Base-by-base conservation (phyloP, 2,888 invertebrate genomes). In the Agriopis marginaria region DNA sequence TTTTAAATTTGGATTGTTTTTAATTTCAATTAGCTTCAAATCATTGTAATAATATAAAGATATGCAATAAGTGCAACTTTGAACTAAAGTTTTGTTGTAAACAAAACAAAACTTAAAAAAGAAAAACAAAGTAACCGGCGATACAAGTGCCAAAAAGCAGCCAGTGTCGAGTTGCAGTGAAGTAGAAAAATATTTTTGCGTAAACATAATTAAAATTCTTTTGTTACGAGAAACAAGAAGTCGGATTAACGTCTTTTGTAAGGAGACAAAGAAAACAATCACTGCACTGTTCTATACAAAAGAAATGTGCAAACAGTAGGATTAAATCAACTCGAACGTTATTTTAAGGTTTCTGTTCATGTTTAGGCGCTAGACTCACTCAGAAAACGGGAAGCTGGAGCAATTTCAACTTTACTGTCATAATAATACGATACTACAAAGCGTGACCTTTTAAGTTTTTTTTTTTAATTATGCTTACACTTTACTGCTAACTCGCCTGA, bases 151-250 rank as follows among this genome's bases (percentile, higher is more conserved):
- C 39, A 67, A 51, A 32, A 66, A 44, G 40, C 11, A 44, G 11
- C 12, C 39, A 56, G 40, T 60, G 32, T 53, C 3, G 32, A 40
- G 9, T 54, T 51, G 45, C 17, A 61, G 58, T 54, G 58, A 63
- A 58, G 62, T 58, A 55, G 50, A 66, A 70, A 65, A 64, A 67
- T 67, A 64, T 64, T 61, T 72, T 76, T 75, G 72, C 72, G 68
- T 71, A 76, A 76, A 76, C 71, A 75, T 62, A 69, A 73, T 72
- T 70, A 72, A 58, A 68, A 69, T 68, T 59, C 69, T 53, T 68
- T 73, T 74, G 74, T 73, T 56, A 39, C 0, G 11, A 61, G 68
- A 68, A 72, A 71, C 65, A 68, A 66, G 65, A 68, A 72, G 71
- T 68, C 68, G 72, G 74, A 70, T 66, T 66, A 49, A 23, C 23